These are phyloP conservation scores for Dicaeum eximium DNA, from an alignment of 2,113 vertebrate species.

Conservation along the genomic window DNA sequence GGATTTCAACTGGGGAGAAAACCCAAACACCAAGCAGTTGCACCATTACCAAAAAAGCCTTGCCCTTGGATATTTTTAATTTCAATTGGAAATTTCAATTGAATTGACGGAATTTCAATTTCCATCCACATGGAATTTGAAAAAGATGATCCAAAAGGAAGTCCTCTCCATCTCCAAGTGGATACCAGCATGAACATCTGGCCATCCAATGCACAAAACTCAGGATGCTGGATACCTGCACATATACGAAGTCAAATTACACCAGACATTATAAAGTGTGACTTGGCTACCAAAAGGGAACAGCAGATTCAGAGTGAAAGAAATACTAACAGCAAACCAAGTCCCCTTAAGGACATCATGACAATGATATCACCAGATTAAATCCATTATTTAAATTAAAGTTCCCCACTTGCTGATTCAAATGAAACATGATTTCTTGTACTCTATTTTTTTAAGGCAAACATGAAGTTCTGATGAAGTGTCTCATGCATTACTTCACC, in stretches of 20 bases:
- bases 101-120: background rate
- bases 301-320: background rate
- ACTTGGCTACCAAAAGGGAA: background rate
- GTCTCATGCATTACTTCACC: background rate
- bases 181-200: background rate
- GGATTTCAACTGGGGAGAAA: background rate
- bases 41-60: background rate
- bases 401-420: background rate
- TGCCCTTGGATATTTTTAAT: background rate
- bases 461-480: background rate
- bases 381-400: background rate
- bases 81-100: too few species aligned
- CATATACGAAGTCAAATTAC: rapidly evolving
- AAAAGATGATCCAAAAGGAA: background rate
- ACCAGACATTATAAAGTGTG: background rate
- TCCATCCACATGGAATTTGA: background rate
- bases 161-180: background rate
- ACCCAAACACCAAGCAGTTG: background rate
- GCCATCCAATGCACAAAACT: background rate
- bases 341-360: background rate
- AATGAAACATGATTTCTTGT: background rate
- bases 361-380: background rate
- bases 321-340: background rate
- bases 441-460: background rate
- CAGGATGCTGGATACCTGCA: background rate